phyloP scores from a whole-genome alignment of 2,113 vertebrate genomes.

The Xenus cinereus region DNA sequence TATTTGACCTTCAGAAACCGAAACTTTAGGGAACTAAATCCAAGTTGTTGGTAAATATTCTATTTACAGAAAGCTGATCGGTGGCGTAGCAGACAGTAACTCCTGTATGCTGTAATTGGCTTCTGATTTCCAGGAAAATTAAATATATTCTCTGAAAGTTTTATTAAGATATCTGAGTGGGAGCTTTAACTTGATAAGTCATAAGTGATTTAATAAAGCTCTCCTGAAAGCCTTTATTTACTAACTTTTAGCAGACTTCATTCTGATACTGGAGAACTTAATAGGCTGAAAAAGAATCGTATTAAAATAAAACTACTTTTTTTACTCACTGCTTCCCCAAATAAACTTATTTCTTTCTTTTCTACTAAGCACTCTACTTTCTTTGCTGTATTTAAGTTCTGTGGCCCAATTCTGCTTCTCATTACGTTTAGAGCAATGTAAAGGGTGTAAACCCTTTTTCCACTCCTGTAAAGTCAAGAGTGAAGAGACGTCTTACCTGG shows the following conservation, averaged over 20 bases:
- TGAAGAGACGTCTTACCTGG: neutral
- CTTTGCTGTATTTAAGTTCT: constrained; percentile 1
- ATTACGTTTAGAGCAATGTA: neutral
- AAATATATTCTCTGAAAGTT: constrained; percentile 73
- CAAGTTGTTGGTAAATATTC: constrained; percentile 71
- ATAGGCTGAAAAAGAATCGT: constrained; percentile 45
- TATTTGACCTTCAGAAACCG: constrained; percentile 89
- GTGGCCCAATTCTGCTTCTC: neutral
- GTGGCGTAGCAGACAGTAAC: constrained; percentile 45
- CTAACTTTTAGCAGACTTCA: constrained; percentile 69
- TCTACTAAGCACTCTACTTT: neutral
- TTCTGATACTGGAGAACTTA: constrained; percentile 60
- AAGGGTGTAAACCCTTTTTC: neutral
- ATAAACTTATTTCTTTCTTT: constrained; percentile 17
- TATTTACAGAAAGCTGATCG: constrained; percentile 63
- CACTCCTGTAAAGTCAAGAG: neutral
- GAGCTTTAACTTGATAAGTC: constrained; percentile 70
- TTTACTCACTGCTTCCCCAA: constrained; percentile 25
- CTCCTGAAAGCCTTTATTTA: constrained; percentile 74
- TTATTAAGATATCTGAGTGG: constrained; percentile 73
- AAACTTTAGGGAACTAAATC: constrained; percentile 77
- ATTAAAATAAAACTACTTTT: constrained; percentile 28
- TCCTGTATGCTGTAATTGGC: constrained; percentile 61
- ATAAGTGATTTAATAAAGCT: constrained; percentile 73
- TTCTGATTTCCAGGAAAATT: constrained; percentile 74